Percentiles rank a stretch among this genome's conserved stretches.
phyloP scores from a whole-genome alignment of 2,888 invertebrate genomes.

The Actias luna region DNA sequence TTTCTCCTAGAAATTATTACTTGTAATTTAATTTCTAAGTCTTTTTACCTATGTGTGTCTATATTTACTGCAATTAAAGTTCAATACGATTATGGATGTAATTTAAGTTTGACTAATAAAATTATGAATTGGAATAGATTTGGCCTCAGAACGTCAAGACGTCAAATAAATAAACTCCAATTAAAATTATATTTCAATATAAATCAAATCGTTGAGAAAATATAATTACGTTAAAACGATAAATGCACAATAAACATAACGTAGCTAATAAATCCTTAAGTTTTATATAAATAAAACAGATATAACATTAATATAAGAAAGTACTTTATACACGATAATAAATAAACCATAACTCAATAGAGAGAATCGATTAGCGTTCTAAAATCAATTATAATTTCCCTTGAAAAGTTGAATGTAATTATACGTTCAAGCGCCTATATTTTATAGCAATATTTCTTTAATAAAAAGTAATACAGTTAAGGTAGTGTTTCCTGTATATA shows the following conservation, averaged over 20 bases:
- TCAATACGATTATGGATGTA: neutral
- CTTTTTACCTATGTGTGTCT: neutral
- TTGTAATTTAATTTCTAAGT: neutral
- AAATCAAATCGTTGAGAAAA: too few species aligned
- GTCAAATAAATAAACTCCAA: neutral
- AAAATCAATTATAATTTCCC: conserved; percentile 9
- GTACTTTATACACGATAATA: conserved; percentile 16
- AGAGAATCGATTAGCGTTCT: conserved; percentile 13
- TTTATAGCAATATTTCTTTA: conserved; percentile 1
- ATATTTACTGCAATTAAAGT: neutral
- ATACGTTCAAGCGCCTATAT: neutral
- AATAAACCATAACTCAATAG: conserved; percentile 12
- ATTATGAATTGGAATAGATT: neutral
- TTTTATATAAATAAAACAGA: conserved; percentile 17
- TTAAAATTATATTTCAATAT: neutral
- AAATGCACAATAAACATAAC: neutral
- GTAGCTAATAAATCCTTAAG: neutral
- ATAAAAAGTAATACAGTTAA: conserved; percentile 3
- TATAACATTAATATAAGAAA: conserved; percentile 11
- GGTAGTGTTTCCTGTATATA: neutral
- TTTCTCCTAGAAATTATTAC: neutral
- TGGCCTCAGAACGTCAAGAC: neutral
- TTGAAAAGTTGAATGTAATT: conserved; percentile 6
- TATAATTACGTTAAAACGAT: neutral
- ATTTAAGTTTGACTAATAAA: neutral